Evolutionary conservation across 2,113 vertebrate species (phyloP).

Genomic region (Salvelinus namaycush): DNA sequence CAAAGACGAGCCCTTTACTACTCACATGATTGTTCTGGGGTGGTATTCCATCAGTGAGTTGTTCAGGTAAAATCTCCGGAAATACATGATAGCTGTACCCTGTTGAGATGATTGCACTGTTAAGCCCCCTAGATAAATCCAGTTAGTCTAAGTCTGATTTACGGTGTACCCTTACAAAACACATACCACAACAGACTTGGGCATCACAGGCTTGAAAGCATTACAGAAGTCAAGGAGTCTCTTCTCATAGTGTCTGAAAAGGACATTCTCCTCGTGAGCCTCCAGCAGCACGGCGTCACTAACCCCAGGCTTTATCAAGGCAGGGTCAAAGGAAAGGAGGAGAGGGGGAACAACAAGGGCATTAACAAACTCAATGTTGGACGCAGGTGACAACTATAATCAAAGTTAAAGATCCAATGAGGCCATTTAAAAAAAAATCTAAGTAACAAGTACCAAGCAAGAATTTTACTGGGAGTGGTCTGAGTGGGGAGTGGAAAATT

Average conservation of each 20-base stretch:
- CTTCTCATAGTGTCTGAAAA: slow-evolving; percentile 93
- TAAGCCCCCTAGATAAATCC: too few relatives aligned
- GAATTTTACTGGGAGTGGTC: too few relatives aligned
- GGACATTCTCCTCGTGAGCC: slow-evolving; percentile 80
- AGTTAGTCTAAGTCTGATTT: too few relatives aligned
- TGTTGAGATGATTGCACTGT: slow-evolving; percentile 49
- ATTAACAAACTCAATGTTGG: neutral
- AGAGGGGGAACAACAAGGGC: neutral
- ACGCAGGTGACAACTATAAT: neutral
- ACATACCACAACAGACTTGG: slow-evolving; percentile 91
- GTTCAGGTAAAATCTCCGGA: slow-evolving; percentile 95
- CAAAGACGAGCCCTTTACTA: slow-evolving; percentile 32
- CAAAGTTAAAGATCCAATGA: too few relatives aligned
- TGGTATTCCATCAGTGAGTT: slow-evolving; percentile 97
- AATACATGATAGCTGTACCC: slow-evolving; percentile 95
- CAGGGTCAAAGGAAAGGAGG: neutral
- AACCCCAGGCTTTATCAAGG: slow-evolving; percentile 60
- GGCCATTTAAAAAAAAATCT: too few relatives aligned
- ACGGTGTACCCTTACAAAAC: neutral
- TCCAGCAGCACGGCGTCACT: slow-evolving; percentile 78
- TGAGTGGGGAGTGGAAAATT: too few relatives aligned
- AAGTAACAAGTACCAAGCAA: too few relatives aligned
- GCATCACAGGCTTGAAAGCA: slow-evolving; percentile 90
- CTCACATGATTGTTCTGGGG: slow-evolving; percentile 96
- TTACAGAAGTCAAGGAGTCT: slow-evolving; percentile 89